Percentiles rank a stretch among this genome's conserved stretches.
Evolutionary conservation across 1,140 invertebrate genomes (phyloP).

Genomic region (Drosophila saltans): DNA sequence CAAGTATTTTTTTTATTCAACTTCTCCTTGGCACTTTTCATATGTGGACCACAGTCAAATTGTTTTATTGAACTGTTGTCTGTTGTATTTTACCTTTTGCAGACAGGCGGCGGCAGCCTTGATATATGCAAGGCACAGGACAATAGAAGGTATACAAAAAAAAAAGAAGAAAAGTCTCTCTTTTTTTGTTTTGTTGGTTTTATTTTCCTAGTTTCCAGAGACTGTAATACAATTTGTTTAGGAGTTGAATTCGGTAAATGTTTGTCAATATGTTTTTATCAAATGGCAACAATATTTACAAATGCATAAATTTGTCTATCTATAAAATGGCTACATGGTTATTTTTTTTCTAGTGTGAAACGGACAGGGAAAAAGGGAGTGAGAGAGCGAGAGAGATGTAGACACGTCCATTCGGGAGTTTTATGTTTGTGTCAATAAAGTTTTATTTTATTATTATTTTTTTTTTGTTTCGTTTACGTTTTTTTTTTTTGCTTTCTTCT

Average conservation of each 20-base stretch:
- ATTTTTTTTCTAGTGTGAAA: not conserved
- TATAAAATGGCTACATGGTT: conserved; percentile 15
- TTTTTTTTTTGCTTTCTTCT: conserved; percentile 32
- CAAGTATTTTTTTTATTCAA: too few relatives aligned
- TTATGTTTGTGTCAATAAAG: conserved; percentile 78
- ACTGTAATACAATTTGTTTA: conserved; percentile 63
- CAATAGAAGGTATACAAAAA: not conserved
- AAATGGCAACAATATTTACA: conserved; percentile 77
- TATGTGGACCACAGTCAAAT: too few relatives aligned
- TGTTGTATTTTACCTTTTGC: not conserved
- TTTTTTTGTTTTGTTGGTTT: not conserved
- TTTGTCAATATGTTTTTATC: conserved; percentile 80
- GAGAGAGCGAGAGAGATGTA: conserved; percentile 5
- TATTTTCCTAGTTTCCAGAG: conserved; percentile 12
- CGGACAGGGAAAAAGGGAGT: not conserved
- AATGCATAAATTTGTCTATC: conserved; percentile 74
- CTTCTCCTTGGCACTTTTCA: too few relatives aligned
- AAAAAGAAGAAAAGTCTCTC: not conserved
- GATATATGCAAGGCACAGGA: conserved; percentile 6
- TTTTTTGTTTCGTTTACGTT: conserved; percentile 32
- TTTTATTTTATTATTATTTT: conserved; percentile 73
- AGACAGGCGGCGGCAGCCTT: not conserved
- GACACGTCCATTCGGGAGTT: conserved; percentile 67
- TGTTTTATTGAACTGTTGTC: not conserved
- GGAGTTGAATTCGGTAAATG: conserved; percentile 69